Base-by-base conservation (phyloP, 2,888 invertebrate species). In the Cephus pygmeus region DNA sequence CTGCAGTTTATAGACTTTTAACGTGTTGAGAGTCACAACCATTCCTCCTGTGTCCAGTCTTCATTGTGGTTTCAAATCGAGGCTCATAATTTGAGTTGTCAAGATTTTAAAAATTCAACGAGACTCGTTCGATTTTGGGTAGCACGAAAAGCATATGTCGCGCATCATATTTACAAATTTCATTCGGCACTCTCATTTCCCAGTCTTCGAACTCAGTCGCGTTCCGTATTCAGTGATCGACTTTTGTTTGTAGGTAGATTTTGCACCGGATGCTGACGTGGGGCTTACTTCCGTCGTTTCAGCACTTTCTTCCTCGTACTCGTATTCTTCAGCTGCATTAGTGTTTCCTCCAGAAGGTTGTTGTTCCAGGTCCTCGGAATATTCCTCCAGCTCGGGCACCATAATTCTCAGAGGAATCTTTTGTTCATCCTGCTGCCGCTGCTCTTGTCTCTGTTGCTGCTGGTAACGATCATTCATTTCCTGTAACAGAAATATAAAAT, bases 331-430 rank as follows among this genome's bases (percentile, higher is more conserved):
- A 77, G 86, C 87, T 30, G 84, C 83, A 33, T 81, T 83, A 68
- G 81, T 83, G 15, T 81, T 83, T 75, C 73, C 81, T 12, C 82
- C 85, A 4, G 86, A 79, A 1, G 86, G 86, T 35, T 85, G 79
- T 69, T 91, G 89, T 76, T 89, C 89, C 9, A 88, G 73, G 69
- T 89, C 86, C 30, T 90, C 90, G 71, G 85, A 81, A 84, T 92
- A 85, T 36, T 92, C 92, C 30, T 91, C 92, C 1, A 84, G 81
- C 73, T 93, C 93, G 0, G 93, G 93, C 23, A 93, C 92, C 85
- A 92, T 92, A 80, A 93, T 93, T 80, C 92, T 91, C 75, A 93
- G 81, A 0, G 92, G 92, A 35, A 90, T 89, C 76, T 91, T 90
- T 4, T 91, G 82, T 36, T 77, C 68, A 69, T 80, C 69, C 69